Evolutionary conservation across 2,113 vertebrate genomes (phyloP), one percentile per base, ranked within the genome.

Genomic region (Dinomys branickii): DNA sequence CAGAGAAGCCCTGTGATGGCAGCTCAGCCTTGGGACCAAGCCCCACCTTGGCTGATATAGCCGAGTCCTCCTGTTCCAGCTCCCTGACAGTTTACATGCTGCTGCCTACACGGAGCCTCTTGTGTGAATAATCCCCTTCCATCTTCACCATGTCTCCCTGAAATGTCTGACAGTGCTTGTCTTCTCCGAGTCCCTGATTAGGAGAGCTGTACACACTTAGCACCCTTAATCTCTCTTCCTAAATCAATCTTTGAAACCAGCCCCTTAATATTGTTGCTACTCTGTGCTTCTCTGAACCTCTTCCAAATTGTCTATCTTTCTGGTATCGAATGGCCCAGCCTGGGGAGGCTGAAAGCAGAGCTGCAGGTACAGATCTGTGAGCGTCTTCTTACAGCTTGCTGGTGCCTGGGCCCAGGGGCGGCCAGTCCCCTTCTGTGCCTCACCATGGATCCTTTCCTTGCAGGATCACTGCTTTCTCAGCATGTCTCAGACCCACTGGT

Each of bases 191-290:
- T 88, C 93, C 19, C 16, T 47, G 97, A 91, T 96, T 88, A 96
- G 90, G 61, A 69, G 41, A 47, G 85, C 88, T 61, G 91, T 56
- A 20, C 63, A 56, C 90, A 81, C 96, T 94, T 54, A 59, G 93
- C 50, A 11, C 69, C 96, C 96, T 88, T 97, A 96, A 95, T 97
- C 97, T 97, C 61, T 19, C 97, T 86, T 93, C 85, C 90, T 86
- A 54, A 83, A 71, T 86, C 88, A 77, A 2, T 92, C 94, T 95
- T 82, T 47, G 92, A 85, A 86, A 71, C 83, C 71, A 85, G 84
- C 88, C 87, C 71, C 95, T 67, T 90, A 30, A 44, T 17, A 58
- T 13, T 88, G 94, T 67, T 71, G 94, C 35, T 63, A 5, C 88
- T 90, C 69, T 22, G 30, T 33, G 84, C 86, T 54, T 38, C 95